Evolutionary conservation across 2,888 invertebrate genomes (phyloP).

Genomic region (Lochmaea capreae): DNA sequence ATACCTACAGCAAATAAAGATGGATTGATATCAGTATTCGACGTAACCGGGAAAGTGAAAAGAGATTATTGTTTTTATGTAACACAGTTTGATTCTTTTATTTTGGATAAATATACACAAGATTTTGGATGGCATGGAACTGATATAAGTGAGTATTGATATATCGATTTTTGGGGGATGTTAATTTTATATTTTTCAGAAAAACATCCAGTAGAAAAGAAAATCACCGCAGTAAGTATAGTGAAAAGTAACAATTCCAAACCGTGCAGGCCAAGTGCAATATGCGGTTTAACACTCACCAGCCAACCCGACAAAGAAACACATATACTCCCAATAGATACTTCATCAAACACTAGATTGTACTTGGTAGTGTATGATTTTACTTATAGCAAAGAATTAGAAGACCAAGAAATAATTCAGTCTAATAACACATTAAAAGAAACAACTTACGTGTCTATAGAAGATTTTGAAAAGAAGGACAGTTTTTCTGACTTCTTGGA

Average conservation of each 20-base stretch:
- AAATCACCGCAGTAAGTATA: constrained; percentile 66
- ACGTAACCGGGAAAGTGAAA: constrained; percentile 82
- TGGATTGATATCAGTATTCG: constrained; percentile 84
- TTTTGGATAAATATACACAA: constrained; percentile 63
- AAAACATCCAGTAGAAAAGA: constrained; percentile 60
- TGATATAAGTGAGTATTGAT: constrained; percentile 58
- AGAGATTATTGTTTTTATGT: constrained; percentile 72
- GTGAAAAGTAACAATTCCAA: constrained; percentile 53
- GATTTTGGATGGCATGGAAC: constrained; percentile 62
- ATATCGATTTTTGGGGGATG: too few species aligned
- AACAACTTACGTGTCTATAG: constrained; percentile 28
- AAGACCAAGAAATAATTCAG: constrained; percentile 60
- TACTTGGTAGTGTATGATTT: constrained; percentile 79
- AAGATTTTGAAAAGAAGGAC: constrained; percentile 46
- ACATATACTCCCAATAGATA: constrained; percentile 33
- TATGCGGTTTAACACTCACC: constrained; percentile 67
- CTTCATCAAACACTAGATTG: constrained; percentile 56
- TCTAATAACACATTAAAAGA: constrained; percentile 33
- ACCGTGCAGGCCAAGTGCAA: constrained; percentile 64
- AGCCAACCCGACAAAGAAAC: constrained; percentile 43
- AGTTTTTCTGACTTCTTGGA: constrained; percentile 45
- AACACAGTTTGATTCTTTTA: constrained; percentile 64
- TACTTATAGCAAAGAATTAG: constrained; percentile 72
- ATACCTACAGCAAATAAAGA: constrained; percentile 71
- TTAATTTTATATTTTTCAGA: constrained; percentile 52